Conservation (phyloP, 2,113 vertebrate genomes). For the Tyrannus savana region DNA sequence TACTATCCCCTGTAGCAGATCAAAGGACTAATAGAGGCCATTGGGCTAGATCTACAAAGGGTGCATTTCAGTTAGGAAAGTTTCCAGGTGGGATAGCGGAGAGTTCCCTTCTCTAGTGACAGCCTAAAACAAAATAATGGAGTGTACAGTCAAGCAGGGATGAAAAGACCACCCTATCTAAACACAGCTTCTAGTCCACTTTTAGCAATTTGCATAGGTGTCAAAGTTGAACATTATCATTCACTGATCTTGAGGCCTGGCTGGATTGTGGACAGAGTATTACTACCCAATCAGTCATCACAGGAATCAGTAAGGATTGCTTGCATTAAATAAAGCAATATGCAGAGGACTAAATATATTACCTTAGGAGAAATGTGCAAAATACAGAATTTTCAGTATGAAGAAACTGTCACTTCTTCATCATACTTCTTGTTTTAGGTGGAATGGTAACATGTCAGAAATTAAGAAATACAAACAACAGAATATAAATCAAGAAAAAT, state of each 20-base stretch:
- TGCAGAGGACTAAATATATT: neutral
- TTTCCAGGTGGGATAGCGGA: neutral
- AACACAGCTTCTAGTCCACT: neutral
- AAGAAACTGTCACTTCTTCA: neutral
- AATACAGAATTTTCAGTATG: neutral
- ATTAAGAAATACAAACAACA: neutral
- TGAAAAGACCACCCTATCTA: neutral
- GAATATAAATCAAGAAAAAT: neutral
- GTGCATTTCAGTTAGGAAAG: neutral
- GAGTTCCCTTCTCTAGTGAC: neutral
- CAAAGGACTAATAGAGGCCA: neutral
- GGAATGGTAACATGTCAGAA: neutral
- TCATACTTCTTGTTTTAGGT: neutral
- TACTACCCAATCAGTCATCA: neutral
- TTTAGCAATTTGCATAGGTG: neutral
- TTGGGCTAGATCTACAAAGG: neutral
- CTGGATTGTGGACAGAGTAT: neutral
- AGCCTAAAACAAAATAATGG: neutral
- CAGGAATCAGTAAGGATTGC: neutral
- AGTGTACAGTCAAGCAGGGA: neutral
- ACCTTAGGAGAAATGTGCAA: neutral
- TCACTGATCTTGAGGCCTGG: neutral
- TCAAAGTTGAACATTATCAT: neutral
- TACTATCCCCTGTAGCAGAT: neutral
- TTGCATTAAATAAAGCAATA: neutral